phyloP scores from a whole-genome alignment of 2,113 vertebrate genomes.

The western clawed frog (Xenopus tropicalis) region UCB_Xtro_10.0 CM004445.2:109029501-109030000 shows the following conservation, averaged over 20 bases:
- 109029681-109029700: background rate
- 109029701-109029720: background rate
- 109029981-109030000: no score
- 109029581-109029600: background rate
- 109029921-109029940: no score
- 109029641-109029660: conserved; percentile 1
- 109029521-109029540: background rate
- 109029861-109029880: no score
- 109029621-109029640: background rate
- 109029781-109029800: no score
- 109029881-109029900: no score
- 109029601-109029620: background rate
- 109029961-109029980: no score
- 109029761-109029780: no score
- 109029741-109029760: background rate
- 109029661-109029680: conserved; percentile 1
- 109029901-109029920: no score
- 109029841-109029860: no score
- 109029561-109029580: conserved; percentile 3
- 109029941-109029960: no score
- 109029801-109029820: no score
- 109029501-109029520: background rate
- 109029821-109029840: no score
- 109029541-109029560: background rate
- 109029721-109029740: conserved; percentile 3